Conservation (phyloP, 1,140 invertebrate species). For the Drosophila athabasca region DNA sequence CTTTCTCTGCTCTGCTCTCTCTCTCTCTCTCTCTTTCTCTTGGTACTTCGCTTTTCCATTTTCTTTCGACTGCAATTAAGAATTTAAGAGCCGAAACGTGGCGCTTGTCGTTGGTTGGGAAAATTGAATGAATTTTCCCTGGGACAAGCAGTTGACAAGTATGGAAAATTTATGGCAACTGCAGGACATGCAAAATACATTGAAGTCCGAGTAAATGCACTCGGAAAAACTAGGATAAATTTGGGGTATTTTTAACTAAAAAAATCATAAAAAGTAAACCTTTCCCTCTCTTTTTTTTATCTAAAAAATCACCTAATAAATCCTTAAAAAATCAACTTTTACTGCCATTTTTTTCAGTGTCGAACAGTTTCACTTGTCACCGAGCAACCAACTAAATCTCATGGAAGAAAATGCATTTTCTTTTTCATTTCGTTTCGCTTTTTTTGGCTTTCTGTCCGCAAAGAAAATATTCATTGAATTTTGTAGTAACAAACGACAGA, state of each 20-base stretch:
- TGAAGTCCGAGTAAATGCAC: not conserved
- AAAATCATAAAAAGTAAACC: no score
- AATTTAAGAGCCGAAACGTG: slow-evolving; percentile 59
- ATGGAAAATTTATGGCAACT: slow-evolving; percentile 51
- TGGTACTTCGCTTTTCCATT: no score
- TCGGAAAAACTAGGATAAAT: not conserved
- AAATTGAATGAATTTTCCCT: slow-evolving; percentile 47
- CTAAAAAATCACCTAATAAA: not conserved
- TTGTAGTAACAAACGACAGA: slow-evolving; percentile 71
- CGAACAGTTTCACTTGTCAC: slow-evolving; percentile 47
- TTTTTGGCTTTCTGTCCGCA: slow-evolving; percentile 6
- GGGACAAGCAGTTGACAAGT: slow-evolving; percentile 53
- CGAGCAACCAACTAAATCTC: slow-evolving; percentile 30
- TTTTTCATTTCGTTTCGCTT: slow-evolving; percentile 7
- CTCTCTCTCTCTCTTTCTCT: no score
- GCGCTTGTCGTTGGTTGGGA: slow-evolving; percentile 10
- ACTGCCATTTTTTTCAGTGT: no score
- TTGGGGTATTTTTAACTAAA: no score
- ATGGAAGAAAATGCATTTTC: slow-evolving; percentile 57
- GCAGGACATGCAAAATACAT: slow-evolving; percentile 59
- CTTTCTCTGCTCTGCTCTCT: slow-evolving; percentile 1
- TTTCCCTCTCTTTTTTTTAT: not conserved
- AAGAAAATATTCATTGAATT: slow-evolving; percentile 79
- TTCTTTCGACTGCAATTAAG: slow-evolving; percentile 48
- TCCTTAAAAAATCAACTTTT: no score